phyloP scores from a whole-genome alignment of 2,113 vertebrate species.

The Saccopteryx bilineata region DNA sequence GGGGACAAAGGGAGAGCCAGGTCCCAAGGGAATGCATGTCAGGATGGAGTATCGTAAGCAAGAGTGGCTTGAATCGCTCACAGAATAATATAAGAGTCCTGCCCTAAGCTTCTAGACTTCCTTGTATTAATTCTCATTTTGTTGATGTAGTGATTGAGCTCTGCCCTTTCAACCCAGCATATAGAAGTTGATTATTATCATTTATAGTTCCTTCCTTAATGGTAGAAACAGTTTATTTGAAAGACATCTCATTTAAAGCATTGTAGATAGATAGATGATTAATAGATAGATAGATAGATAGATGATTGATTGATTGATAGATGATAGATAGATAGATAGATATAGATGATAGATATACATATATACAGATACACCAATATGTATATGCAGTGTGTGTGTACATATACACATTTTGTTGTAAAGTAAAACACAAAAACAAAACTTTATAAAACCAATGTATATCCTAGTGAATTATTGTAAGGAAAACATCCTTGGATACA shows the following conservation, averaged over 20 bases:
- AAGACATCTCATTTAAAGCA: neutral
- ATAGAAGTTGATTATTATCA: conserved; percentile 21
- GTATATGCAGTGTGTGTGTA: fast-evolving
- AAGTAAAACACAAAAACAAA: conserved; percentile 22
- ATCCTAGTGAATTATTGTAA: neutral
- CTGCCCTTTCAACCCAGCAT: neutral
- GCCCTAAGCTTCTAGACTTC: neutral
- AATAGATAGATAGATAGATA: neutral
- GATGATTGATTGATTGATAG: neutral
- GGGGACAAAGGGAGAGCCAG: conserved; percentile 73
- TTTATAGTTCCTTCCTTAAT: neutral
- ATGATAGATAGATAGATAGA: neutral
- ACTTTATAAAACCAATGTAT: neutral
- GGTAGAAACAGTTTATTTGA: neutral
- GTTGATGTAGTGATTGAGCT: neutral
- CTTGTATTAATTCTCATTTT: conserved; percentile 20
- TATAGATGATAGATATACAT: neutral
- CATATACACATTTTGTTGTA: neutral
- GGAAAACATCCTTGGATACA: neutral
- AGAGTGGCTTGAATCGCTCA: neutral
- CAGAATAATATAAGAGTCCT: neutral
- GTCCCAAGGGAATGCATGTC: neutral
- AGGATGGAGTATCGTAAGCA: neutral
- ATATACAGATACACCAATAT: neutral
- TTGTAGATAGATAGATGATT: neutral